phyloP scores from a whole-genome alignment of 2,888 invertebrate species.

The Hetaerina titia region DNA sequence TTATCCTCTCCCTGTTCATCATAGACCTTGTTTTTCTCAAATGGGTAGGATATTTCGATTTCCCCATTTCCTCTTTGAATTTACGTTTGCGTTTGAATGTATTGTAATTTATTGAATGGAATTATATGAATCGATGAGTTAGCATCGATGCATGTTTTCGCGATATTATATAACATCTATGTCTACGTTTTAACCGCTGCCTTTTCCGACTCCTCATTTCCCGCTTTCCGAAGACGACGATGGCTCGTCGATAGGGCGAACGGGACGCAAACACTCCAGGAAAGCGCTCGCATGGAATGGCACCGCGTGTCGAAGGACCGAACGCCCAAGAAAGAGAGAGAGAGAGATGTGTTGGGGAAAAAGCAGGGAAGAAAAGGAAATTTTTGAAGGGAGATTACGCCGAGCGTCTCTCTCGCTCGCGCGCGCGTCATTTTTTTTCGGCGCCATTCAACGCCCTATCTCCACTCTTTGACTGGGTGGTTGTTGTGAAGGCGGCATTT shows the following conservation, averaged over 20 bases:
- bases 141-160: too few species aligned
- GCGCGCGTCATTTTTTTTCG: not conserved
- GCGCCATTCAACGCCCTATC: slow-evolving; percentile 9
- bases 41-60: too few species aligned
- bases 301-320: not conserved
- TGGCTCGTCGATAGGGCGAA: not conserved
- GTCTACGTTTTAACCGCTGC: too few species aligned
- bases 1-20: too few species aligned
- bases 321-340: not conserved
- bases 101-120: too few species aligned
- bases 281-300: not conserved
- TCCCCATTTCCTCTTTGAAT: too few species aligned
- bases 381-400: not conserved
- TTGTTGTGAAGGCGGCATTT: not conserved
- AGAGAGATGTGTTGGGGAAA: not conserved
- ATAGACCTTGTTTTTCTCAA: too few species aligned
- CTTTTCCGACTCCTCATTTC: too few species aligned
- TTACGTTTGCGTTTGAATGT: too few species aligned
- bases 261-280: not conserved
- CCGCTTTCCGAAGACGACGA: too few species aligned
- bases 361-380: not conserved
- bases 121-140: too few species aligned
- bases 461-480: slow-evolving; percentile 5
- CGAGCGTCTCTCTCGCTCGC: not conserved
- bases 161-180: too few species aligned